These are phyloP conservation scores for Megaceryle maxima DNA, from an alignment of 2,113 vertebrate species.

Conservation along the genomic window DNA sequence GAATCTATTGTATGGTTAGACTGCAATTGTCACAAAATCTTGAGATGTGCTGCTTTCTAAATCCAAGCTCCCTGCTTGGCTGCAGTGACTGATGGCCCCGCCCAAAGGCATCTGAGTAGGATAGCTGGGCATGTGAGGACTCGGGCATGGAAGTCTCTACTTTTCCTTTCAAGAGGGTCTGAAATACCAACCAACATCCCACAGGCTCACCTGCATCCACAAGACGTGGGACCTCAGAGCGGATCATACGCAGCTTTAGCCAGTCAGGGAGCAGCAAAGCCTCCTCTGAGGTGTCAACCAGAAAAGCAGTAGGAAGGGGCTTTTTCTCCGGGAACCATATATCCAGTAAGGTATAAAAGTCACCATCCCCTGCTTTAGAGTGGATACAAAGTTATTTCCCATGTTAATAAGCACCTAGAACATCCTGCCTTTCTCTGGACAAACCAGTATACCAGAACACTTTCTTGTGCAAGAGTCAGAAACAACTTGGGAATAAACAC, in stretches of 20 bases:
- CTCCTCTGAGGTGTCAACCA: conserved; percentile 97
- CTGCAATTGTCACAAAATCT: background rate
- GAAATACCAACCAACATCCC: background rate
- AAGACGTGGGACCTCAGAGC: conserved; percentile 91
- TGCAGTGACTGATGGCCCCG: background rate
- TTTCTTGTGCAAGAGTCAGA: background rate
- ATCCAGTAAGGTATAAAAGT: conserved; percentile 88
- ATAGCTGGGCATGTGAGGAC: background rate
- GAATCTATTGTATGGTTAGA: background rate
- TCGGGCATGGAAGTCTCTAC: background rate
- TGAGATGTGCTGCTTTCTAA: background rate
- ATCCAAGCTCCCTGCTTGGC: background rate
- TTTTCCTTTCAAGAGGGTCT: background rate
- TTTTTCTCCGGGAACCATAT: conserved; percentile 98
- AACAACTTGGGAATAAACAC: background rate
- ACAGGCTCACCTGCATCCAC: conserved; percentile 87
- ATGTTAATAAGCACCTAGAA: background rate
- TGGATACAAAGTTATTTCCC: background rate
- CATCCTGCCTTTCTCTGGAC: background rate
- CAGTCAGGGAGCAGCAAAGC: conserved; percentile 94
- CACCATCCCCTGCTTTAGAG: conserved; percentile 80
- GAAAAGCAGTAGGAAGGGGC: conserved; percentile 93
- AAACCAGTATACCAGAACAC: background rate
- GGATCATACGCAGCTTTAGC: conserved; percentile 97
- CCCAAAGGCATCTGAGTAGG: background rate